A percentile compares a stretch with the other conserved stretches of the same genome.
Conservation (phyloP, 2,113 vertebrate species). For the Ammodytes marinus region DNA sequence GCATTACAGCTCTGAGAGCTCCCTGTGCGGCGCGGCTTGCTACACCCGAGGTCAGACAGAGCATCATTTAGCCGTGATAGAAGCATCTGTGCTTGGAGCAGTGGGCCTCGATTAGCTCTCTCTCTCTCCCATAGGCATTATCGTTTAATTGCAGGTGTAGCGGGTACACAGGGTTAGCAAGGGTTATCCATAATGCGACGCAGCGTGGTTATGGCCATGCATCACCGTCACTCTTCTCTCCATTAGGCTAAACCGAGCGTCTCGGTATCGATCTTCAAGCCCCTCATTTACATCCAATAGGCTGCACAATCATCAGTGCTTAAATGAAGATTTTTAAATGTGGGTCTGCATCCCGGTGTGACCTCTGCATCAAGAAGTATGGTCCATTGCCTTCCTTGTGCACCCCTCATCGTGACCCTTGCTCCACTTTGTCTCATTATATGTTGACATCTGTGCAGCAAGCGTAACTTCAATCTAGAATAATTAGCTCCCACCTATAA, state of each 20-base stretch:
- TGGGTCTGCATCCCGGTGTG: conserved; percentile 29
- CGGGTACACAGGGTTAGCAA: conserved; percentile 53
- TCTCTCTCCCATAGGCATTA: conserved; percentile 62
- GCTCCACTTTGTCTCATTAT: conserved; percentile 73
- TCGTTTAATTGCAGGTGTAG: conserved; percentile 75
- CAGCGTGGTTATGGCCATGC: conserved; percentile 48
- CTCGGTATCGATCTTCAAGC: conserved; percentile 58
- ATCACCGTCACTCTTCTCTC: conserved; percentile 54
- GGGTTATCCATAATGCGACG: conserved; percentile 67
- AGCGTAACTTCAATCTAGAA: conserved; percentile 65
- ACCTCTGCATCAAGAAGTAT: conserved; percentile 46
- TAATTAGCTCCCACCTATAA: conserved; percentile 75
- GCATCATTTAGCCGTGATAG: conserved; percentile 71
- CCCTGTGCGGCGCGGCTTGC: conserved; percentile 49
- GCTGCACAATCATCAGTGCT: conserved; percentile 57
- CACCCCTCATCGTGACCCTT: conserved; percentile 40
- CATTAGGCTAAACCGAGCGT: conserved; percentile 46
- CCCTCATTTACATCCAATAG: conserved; percentile 67
- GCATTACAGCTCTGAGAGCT: conserved; percentile 70
- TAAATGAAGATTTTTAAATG: conserved; percentile 68
- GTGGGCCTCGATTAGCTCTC: conserved; percentile 26
- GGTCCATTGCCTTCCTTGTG: conserved; percentile 20
- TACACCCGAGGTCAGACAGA: conserved; percentile 71
- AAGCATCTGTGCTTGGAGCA: conserved; percentile 67
- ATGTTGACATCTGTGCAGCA: conserved; percentile 48